A percentile compares a stretch with the other conserved stretches of the same genome.
phyloP scores from a whole-genome alignment of 2,797 vertebrate genomes.

The Agapornis canus region DNA sequence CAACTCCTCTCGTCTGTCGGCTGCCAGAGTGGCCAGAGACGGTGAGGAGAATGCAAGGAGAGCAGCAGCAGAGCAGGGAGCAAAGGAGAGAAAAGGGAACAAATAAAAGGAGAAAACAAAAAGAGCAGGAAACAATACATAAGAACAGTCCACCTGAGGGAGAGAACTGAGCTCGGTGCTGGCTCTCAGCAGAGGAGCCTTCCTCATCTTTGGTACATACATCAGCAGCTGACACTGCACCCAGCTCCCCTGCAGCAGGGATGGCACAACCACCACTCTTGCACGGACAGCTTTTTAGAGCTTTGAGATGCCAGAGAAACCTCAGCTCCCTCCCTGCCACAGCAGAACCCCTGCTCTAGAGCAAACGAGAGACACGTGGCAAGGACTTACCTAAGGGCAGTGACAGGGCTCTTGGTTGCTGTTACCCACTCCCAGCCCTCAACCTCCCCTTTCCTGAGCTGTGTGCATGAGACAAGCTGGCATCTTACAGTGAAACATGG shows the following conservation, averaged over 20 bases:
- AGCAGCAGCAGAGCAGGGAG: slow-evolving; percentile 79
- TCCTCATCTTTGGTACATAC: background rate
- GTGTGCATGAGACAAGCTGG: background rate
- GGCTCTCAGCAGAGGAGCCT: background rate
- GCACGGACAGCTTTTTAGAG: background rate
- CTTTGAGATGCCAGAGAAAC: background rate
- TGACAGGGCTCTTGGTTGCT: background rate
- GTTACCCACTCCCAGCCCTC: background rate
- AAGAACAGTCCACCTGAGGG: slow-evolving; percentile 15
- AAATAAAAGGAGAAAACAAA: slow-evolving; percentile 72
- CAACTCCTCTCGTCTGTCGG: slow-evolving; percentile 97
- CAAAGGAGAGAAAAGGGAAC: slow-evolving; percentile 71
- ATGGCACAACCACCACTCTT: background rate
- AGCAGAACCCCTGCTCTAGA: background rate
- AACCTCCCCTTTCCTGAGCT: background rate
- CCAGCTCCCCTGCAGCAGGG: background rate
- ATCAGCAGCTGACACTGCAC: background rate
- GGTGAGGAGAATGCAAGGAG: slow-evolving; percentile 76
- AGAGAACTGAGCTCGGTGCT: background rate
- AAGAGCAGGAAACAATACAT: slow-evolving; percentile 66
- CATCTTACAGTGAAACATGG: background rate
- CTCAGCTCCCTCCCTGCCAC: background rate
- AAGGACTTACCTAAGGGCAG: background rate
- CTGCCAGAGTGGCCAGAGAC: slow-evolving; percentile 86
- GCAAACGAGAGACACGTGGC: background rate